These are phyloP conservation scores for Sebastes matsubarae DNA, from an alignment of 2,797 vertebrate genomes.

Conservation along the genomic window DNA sequence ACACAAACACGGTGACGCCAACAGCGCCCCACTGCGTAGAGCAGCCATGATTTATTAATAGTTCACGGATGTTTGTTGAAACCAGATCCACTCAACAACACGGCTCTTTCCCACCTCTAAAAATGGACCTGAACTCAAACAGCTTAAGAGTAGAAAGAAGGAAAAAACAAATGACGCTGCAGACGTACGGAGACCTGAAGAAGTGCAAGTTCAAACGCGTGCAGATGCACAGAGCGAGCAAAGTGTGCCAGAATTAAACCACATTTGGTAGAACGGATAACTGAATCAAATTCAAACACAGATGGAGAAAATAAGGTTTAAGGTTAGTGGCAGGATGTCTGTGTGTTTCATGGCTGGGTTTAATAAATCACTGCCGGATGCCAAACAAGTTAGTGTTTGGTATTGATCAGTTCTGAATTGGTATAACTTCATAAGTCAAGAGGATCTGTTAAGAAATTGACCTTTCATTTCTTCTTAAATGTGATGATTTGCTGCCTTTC, in stretches of 20 bases:
- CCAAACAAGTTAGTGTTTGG: background rate
- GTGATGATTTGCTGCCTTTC: background rate
- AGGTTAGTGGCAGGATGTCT: background rate
- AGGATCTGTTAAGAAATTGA: background rate
- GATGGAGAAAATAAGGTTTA: background rate
- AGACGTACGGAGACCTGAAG: background rate
- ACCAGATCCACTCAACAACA: constrained; percentile 51
- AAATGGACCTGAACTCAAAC: constrained; percentile 47
- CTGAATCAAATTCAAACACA: constrained; percentile 5
- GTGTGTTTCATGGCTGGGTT: background rate
- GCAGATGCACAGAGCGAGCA: background rate
- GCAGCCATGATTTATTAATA: constrained; percentile 69
- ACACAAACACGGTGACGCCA: constrained; percentile 33
- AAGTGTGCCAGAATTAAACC: background rate
- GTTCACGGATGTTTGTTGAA: constrained; percentile 63
- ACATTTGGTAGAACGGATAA: constrained; percentile 9
- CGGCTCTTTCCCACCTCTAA: constrained; percentile 46
- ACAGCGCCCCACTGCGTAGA: constrained; percentile 28
- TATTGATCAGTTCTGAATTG: background rate
- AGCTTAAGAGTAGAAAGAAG: background rate
- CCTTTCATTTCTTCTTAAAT: background rate
- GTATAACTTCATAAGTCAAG: background rate
- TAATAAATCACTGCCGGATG: constrained; percentile 11
- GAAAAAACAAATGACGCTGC: background rate
- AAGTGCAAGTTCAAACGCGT: background rate